Conservation (phyloP, 2,797 vertebrate genomes). For the Prunella strophiata region DNA sequence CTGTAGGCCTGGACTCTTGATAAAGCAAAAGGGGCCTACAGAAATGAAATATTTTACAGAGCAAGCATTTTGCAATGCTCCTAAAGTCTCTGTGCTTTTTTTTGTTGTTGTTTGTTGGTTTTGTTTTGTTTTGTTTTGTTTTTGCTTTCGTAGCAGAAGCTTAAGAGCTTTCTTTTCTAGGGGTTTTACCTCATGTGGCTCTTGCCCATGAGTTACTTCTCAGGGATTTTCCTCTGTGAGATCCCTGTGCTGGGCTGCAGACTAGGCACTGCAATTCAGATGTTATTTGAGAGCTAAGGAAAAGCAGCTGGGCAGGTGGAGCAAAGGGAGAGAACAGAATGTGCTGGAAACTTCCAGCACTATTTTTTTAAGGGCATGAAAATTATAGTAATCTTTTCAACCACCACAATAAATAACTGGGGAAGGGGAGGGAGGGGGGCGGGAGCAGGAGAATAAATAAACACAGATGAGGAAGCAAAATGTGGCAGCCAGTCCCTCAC, state of each 20-base stretch:
- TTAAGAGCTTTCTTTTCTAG: slow-evolving; percentile 1
- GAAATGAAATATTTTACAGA: background rate
- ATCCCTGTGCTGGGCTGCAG: background rate
- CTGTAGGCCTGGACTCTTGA: background rate
- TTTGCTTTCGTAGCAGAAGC: background rate
- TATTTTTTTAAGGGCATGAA: slow-evolving; percentile 27
- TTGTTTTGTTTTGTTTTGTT: too few species aligned
- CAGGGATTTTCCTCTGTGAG: background rate
- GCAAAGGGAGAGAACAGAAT: slow-evolving; percentile 73
- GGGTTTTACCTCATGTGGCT: background rate
- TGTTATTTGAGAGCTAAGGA: slow-evolving; percentile 29
- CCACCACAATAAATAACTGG: background rate
- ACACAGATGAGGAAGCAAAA: background rate
- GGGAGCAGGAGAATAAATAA: background rate
- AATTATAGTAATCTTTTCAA: slow-evolving; percentile 3
- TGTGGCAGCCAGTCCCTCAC: slow-evolving; percentile 20
- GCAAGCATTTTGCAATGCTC: background rate
- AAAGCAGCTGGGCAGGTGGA: slow-evolving; percentile 74
- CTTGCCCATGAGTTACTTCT: background rate
- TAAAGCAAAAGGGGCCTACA: background rate
- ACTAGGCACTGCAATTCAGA: background rate
- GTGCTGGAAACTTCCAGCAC: slow-evolving; percentile 86
- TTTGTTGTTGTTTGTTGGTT: too few species aligned
- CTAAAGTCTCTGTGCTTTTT: background rate
- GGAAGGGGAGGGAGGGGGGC: rapidly evolving